Conservation (phyloP, 1,140 invertebrate genomes). For the Trachelipus rathkii region DNA sequence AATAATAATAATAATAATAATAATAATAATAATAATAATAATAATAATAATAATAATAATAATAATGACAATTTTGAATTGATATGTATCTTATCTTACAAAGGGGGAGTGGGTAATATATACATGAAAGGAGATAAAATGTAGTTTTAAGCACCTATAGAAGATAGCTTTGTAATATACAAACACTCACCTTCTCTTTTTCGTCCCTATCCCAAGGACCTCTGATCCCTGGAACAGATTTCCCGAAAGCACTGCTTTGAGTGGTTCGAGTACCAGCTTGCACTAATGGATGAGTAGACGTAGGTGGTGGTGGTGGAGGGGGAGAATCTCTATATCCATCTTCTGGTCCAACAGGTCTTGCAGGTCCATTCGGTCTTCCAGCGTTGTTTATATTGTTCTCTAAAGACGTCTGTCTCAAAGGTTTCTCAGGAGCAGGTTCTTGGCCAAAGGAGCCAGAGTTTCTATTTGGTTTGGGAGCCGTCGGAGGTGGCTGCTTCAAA, state of each 20-base stretch:
- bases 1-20: too few species aligned
- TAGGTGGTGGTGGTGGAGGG: conserved; percentile 61
- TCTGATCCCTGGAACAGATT: background rate
- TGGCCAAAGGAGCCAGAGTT: conserved; percentile 20
- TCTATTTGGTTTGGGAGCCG: conserved; percentile 40
- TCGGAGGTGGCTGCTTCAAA: conserved; percentile 39
- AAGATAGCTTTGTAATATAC: background rate
- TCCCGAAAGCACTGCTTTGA: conserved; percentile 47
- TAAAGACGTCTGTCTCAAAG: conserved; percentile 48
- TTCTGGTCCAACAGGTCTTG: conserved; percentile 48
- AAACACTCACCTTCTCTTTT: conserved; percentile 64
- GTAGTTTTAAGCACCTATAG: background rate
- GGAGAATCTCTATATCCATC: conserved; percentile 58
- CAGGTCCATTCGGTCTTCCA: conserved; percentile 2
- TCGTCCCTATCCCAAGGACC: conserved; percentile 78
- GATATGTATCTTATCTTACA: too few species aligned
- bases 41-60: too few species aligned
- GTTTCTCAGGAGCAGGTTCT: conserved; percentile 47
- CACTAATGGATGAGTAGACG: conserved; percentile 67
- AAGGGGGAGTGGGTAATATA: too few species aligned
- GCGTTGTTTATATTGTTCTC: background rate
- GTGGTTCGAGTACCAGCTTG: conserved; percentile 54
- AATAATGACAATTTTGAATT: too few species aligned
- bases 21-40: too few species aligned
- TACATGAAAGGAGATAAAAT: too few species aligned